Evolutionary conservation across 37 sponge, comb jelly and placozoan species (phyloP).

Genomic region (Corticium candelabrum): DNA sequence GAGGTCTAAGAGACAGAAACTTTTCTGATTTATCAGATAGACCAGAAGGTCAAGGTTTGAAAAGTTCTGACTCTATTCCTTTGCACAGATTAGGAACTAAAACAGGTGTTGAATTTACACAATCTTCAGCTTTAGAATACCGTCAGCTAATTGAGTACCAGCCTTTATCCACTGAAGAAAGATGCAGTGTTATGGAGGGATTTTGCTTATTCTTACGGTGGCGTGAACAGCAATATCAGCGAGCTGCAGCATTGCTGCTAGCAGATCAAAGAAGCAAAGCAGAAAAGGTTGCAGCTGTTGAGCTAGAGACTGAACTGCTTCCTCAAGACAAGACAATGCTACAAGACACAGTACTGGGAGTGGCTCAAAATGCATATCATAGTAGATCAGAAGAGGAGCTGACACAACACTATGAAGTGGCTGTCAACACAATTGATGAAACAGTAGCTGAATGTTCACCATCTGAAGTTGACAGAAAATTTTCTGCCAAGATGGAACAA

Average conservation of each 20-base stretch:
- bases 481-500: too few species aligned
- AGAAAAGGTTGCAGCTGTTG: constrained; percentile 17
- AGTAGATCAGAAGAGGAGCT: not conserved
- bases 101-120: too few species aligned
- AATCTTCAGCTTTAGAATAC: constrained; percentile 19
- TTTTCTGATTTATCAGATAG: too few species aligned
- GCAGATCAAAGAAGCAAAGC: constrained; percentile 9
- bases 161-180: not conserved
- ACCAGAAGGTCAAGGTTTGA: not conserved
- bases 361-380: not conserved
- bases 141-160: constrained; percentile 30
- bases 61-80: not conserved
- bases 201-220: constrained; percentile 27
- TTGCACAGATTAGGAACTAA: too few species aligned
- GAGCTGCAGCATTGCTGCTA: not conserved
- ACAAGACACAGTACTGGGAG: not conserved
- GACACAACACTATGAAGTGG: not conserved
- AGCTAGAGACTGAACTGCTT: not conserved
- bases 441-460: too few species aligned
- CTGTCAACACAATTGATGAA: not conserved
- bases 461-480: too few species aligned
- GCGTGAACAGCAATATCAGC: constrained; percentile 14
- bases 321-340: not conserved
- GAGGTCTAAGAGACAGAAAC: not conserved
- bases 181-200: not conserved